These are phyloP conservation scores for Anarhynchus alexandrinus DNA, from an alignment of 2,113 vertebrate species.

Conservation along the genomic window DNA sequence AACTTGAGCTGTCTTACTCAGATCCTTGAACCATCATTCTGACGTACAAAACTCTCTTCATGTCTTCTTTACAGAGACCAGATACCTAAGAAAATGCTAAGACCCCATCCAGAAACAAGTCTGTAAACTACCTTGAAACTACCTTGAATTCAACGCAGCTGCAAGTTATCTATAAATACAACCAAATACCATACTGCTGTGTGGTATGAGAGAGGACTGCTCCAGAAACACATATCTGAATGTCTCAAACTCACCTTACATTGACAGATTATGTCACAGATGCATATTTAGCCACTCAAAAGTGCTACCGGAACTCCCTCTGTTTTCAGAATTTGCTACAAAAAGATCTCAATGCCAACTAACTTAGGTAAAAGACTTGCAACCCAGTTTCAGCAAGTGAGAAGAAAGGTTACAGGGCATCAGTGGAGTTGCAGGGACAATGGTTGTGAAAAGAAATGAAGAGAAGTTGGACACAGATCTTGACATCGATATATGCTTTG, in stretches of 20 bases:
- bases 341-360: neutral
- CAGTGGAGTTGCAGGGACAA: neutral
- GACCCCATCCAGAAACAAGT: neutral
- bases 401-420: neutral
- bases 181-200: neutral
- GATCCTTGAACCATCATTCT: neutral
- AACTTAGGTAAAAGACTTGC: neutral
- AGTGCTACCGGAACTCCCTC: neutral
- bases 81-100: neutral
- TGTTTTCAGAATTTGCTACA: neutral
- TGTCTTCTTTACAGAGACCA: neutral
- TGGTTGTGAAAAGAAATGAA: neutral
- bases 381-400: neutral
- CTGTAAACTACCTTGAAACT: neutral
- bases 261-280: neutral
- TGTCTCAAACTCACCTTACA: neutral
- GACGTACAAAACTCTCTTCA: neutral
- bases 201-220: neutral
- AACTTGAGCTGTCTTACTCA: neutral
- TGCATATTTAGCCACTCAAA: neutral
- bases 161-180: neutral
- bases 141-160: neutral
- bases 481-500: neutral
- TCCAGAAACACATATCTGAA: neutral
- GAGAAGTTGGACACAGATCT: neutral